Base-by-base conservation (phyloP, 2,888 invertebrate species). In the Polia nebulosa region DNA sequence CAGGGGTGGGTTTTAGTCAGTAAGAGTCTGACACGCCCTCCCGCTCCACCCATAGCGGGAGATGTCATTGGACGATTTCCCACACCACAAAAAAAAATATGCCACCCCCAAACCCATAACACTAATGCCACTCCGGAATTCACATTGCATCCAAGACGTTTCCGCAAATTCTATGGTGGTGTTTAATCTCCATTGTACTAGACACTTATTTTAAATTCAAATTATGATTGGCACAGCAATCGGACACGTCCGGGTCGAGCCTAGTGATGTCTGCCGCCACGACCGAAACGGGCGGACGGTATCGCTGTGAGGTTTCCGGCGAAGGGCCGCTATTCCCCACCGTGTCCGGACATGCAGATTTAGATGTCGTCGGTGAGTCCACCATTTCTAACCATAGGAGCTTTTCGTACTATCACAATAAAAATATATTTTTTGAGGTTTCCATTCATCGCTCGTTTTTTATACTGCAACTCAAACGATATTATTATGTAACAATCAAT, bases 271-370 rank as follows among this genome's bases (percentile, higher is more conserved):
- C 96, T 65, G 96, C 96, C 22, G 97, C 97, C 78, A 96, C 96
- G 80, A 91, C 97, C 76, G 95, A 96, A 86, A 97, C 97, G 68
- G 96, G 96, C 60, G 97, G 97, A 52, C 95, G 97, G 62, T 97
- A 97, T 90, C 96, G 97, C 79, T 97, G 97, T 88, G 97, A 97
- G 90, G 97, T 97, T 72, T 97, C 97, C 61, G 97, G 97, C 32
- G 97, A 97, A 89, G 96, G 97, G 67, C 97, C 97, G 45, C 96
- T 97, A 74, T 97, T 97, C 90, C 97, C 96, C 86, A 97, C 97
- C 32, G 97, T 97, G 72, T 97, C 96, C 69, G 96, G 96, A 85
- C 96, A 97, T 88, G 96, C 96, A 73, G 97, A 97, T 88, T 96
- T 97, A 96, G 88, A 94, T 76, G 96, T 97, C 81, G 96, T 97